Evolutionary conservation across 2,888 invertebrate species (phyloP), one percentile per base, ranked within the genome.

Genomic region (Agrochola macilenta): DNA sequence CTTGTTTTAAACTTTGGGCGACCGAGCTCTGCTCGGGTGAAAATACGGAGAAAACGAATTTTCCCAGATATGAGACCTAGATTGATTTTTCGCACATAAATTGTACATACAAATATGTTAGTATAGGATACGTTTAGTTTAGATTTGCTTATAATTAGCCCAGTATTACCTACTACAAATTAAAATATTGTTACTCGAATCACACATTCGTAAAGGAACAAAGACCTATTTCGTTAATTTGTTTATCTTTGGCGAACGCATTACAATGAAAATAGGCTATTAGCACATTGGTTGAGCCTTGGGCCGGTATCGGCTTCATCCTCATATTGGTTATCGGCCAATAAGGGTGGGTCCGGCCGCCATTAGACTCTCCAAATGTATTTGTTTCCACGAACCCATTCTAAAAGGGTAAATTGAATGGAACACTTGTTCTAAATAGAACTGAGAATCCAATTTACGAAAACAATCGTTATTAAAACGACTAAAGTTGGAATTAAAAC

Each of bases 291-390:
- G 85, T 73, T 78, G 82, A 83, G 81, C 82, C 84, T 73, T 80
- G 82, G 82, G 80, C 83, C 84, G 82, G 87, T 87, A 85, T 85
- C 80, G 81, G 79, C 84, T 80, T 76, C 83, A 81, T 88, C 75
- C 87, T 87, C 81, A 87, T 92, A 93, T 91, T 89, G 91, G 79
- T 89, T 91, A 88, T 89, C 88, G 87, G 78, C 84, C 86, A 89
- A 90, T 90, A 90, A 89, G 88, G 91, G 88, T 85, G 86, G 87
- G 84, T 66, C 65, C 52, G 73, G 49, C 46, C 43, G 63, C 74
- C 84, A 83, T 83, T 87, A 87, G 60, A 60, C 75, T 75, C 76
- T 82, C 77, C 79, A 86, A 83, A 86, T 71, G 79, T 82, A 81
- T 88, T 86, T 85, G 85, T 88, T 87, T 88, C 68, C 65, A 78